Evolutionary conservation across 2,888 invertebrate species (phyloP), one percentile per base, ranked within the genome.

Genomic region (Orchesella flavescens): DNA sequence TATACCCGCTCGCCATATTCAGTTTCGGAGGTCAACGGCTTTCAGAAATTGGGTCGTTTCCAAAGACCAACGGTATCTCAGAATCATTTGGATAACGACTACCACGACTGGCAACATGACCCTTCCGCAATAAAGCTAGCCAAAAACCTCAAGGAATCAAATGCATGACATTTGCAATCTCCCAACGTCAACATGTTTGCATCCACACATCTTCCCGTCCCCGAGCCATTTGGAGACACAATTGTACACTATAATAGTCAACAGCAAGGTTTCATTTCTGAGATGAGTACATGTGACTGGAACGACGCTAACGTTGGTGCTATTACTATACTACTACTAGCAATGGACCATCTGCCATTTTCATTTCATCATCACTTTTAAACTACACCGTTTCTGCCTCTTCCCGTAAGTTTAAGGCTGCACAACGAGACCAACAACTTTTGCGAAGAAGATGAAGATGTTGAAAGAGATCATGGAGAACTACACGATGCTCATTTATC

Each of bases 71-170:
- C 86, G 3, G 85, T 83, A 44, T 88, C 87, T 34, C 88, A 88
- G 55, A 85, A 81, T 80, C 87, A 87, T 53, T 86, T 88, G 81
- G 87, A 87, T 72, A 88, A 86, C 63, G 88, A 88, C 66, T 88
- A 85, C 75, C 87, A 85, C 19, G 87, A 87, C 73, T 87, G 87
- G 88, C 87, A 88, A 73, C 85, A 87, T 63, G 88, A 88, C 69
- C 82, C 82, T 15, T 76, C 85, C 13, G 87, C 86, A 65, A 84
- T 86, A 76, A 87, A 87, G 82, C 84, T 88, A 46, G 87, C 88
- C 13, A 87, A 88, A 86, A 81, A 87, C n/a, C 84, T 87, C 49
- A 88, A 88, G 72, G 88, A 88, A 73, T 87, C 88, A 78, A 88
- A 88, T 79, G 88, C 88, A 86, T 88, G 88, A 88, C 88, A 84